Evolutionary conservation across 1,140 invertebrate genomes (phyloP).

Genomic region (Macrotrachela quadricornifera): DNA sequence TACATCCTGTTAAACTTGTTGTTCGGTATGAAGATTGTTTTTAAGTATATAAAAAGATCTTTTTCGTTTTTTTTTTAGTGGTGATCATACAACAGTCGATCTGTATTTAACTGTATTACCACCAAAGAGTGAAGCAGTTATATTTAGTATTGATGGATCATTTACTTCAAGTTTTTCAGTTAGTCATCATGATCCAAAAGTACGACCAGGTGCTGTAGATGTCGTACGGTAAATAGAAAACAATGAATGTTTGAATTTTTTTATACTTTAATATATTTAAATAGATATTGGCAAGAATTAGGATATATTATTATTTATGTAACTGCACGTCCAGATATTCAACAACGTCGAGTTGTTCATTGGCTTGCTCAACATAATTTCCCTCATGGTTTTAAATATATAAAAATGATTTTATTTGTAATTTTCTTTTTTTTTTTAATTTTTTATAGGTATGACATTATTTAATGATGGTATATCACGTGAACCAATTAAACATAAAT

Average conservation of each 20-base stretch:
- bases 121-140: constrained; percentile 76
- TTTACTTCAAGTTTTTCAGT: constrained; percentile 96
- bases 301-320: constrained; percentile 97
- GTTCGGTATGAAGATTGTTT: constrained; percentile 24
- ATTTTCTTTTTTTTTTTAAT: too few species aligned
- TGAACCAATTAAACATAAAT: constrained; percentile 84
- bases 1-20: constrained; percentile 83
- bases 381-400: constrained; percentile 33
- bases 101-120: constrained; percentile 84
- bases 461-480: constrained; percentile 89
- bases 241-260: too few species aligned
- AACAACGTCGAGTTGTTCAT: constrained; percentile 83
- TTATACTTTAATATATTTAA: too few species aligned
- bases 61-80: constrained; percentile 26
- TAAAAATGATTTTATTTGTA: too few species aligned
- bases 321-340: constrained; percentile 89
- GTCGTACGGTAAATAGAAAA: constrained; percentile 50
- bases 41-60: too few species aligned
- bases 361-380: constrained; percentile 99
- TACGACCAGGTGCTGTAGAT: constrained; percentile 84
- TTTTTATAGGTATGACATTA: constrained; percentile 67
- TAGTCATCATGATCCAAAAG: constrained; percentile 66
- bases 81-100: constrained; percentile 81
- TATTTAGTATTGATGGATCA: constrained; percentile 96
- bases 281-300: constrained; percentile 79